Conservation (phyloP, 2,797 vertebrate species). For the Dallia pectoralis region DNA sequence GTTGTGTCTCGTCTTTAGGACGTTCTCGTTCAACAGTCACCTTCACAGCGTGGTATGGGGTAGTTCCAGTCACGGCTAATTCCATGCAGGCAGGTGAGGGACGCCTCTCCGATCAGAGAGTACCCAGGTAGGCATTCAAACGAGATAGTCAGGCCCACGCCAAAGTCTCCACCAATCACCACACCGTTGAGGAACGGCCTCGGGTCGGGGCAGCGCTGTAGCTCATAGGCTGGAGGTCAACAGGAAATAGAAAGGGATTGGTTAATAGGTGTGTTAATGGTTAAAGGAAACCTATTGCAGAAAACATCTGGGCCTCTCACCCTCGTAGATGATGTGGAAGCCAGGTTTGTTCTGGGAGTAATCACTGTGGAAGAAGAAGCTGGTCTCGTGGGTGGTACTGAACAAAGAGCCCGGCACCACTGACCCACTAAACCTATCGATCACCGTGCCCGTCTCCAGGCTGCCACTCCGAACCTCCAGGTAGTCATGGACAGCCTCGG, state of each 20-base stretch:
- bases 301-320: conserved; percentile 77
- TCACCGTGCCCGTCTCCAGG: conserved; percentile 85
- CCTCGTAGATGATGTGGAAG: conserved; percentile 94
- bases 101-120: conserved; percentile 88
- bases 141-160: conserved; percentile 93
- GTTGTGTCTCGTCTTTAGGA: no score
- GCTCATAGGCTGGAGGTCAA: conserved; percentile 84
- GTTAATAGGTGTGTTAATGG: not conserved
- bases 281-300: not conserved
- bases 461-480: conserved; percentile 92
- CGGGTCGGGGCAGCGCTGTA: conserved; percentile 96
- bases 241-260: not conserved
- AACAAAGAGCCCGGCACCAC: conserved; percentile 88
- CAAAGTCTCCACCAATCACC: conserved; percentile 91
- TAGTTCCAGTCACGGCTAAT: conserved; percentile 97
- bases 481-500: conserved; percentile 98
- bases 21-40: conserved; percentile 61
- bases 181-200: conserved; percentile 92
- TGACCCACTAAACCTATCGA: conserved; percentile 92
- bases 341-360: conserved; percentile 98
- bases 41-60: conserved; percentile 94
- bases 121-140: conserved; percentile 94
- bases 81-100: conserved; percentile 94
- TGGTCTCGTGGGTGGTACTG: conserved; percentile 97
- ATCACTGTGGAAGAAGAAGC: conserved; percentile 95